Percentiles rank a stretch among this genome's conserved stretches.
Evolutionary conservation across 2,113 vertebrate genomes (phyloP).

Genomic region (Sinocyclocheilus anshuiensis): DNA sequence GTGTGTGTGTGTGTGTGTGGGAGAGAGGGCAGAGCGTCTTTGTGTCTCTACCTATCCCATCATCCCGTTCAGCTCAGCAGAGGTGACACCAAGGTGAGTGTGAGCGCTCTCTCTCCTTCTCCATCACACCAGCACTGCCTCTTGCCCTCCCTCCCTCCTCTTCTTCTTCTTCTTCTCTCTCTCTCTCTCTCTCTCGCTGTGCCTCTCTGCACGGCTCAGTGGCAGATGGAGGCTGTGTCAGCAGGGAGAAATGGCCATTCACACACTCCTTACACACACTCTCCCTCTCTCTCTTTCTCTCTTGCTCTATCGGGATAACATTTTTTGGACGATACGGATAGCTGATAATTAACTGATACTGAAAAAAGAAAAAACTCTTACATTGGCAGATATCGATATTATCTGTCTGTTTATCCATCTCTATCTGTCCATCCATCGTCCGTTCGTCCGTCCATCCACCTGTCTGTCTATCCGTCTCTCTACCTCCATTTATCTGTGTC

Average conservation of each 20-base stretch:
- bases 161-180: constrained; percentile 13
- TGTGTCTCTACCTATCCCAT: constrained; percentile 59
- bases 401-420: neutral
- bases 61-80: constrained; percentile 54
- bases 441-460: neutral
- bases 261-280: constrained; percentile 68
- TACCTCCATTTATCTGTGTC: too few species aligned
- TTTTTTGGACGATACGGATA: neutral
- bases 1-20: constrained; percentile 3
- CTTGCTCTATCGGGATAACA: constrained; percentile 19
- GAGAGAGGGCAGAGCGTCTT: constrained; percentile 50
- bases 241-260: constrained; percentile 93
- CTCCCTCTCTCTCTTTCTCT: constrained; percentile 49
- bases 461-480: neutral
- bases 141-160: constrained; percentile 37
- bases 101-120: constrained; percentile 45
- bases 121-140: constrained; percentile 41
- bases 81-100: constrained; percentile 67
- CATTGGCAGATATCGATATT: neutral
- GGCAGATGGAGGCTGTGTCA: constrained; percentile 99
- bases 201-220: constrained; percentile 80
- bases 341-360: constrained; percentile 8
- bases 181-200: constrained; percentile 39
- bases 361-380: neutral
- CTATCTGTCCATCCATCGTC: neutral